These are phyloP conservation scores for Poecilia latipinna DNA, from an alignment of 2,113 vertebrate species.

Conservation along the genomic window DNA sequence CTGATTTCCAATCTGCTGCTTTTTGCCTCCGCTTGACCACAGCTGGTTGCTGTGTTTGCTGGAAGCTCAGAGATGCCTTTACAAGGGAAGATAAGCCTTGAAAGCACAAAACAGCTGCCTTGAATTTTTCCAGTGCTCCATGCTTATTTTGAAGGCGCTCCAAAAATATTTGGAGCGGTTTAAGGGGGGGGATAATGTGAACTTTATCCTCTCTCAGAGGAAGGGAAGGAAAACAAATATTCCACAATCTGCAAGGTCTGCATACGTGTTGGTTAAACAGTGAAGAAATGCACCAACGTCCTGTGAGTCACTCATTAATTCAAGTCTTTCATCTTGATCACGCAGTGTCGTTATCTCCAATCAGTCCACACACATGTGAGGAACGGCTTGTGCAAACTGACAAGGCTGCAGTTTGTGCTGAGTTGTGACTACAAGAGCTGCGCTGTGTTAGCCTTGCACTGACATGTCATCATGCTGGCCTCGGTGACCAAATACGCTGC, in stretches of 20 bases:
- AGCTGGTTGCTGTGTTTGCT: slow-evolving; percentile 62
- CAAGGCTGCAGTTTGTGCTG: slow-evolving; percentile 60
- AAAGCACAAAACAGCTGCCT: slow-evolving; percentile 72
- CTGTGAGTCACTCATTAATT: slow-evolving; percentile 30
- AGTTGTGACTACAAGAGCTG: slow-evolving; percentile 57
- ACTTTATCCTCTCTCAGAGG: slow-evolving; percentile 65
- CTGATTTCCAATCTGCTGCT: slow-evolving; percentile 38
- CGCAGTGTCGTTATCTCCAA: slow-evolving; percentile 39
- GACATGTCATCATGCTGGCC: slow-evolving; percentile 74
- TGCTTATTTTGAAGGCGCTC: slow-evolving; percentile 71
- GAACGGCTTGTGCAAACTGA: slow-evolving; percentile 51
- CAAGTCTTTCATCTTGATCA: slow-evolving; percentile 42
- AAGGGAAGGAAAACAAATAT: slow-evolving; percentile 47
- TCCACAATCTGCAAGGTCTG: slow-evolving; percentile 51
- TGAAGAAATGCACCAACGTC: slow-evolving; percentile 21
- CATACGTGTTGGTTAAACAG: slow-evolving; percentile 44
- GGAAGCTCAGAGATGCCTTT: slow-evolving; percentile 65
- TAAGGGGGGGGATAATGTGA: slow-evolving; percentile 52
- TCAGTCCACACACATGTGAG: slow-evolving; percentile 38
- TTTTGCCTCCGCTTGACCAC: slow-evolving; percentile 57
- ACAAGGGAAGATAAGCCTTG: slow-evolving; percentile 70
- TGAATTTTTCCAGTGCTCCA: slow-evolving; percentile 61
- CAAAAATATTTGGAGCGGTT: slow-evolving; percentile 72
- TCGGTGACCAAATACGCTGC: slow-evolving; percentile 47
- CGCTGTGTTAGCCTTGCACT: slow-evolving; percentile 57